Conservation (phyloP, 2,888 invertebrate species). For the Imbricaverruca yamaguchii region DNA sequence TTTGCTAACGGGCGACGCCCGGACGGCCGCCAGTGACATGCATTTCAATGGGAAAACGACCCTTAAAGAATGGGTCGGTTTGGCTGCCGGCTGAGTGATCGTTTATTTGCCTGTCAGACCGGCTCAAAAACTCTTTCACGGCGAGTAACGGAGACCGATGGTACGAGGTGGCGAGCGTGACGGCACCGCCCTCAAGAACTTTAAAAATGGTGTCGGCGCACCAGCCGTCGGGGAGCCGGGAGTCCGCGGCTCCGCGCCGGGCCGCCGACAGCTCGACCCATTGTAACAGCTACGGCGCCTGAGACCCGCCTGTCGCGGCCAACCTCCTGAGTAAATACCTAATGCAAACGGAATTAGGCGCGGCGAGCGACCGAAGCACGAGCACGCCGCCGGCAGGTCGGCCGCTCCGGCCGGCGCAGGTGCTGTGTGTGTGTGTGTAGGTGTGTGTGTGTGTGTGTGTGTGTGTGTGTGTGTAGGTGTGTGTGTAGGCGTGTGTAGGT, state of each 20-base stretch:
- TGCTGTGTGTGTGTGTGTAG: too few species aligned
- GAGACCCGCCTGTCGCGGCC: too few species aligned
- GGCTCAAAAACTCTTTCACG: conserved; percentile 13
- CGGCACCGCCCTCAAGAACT: background rate
- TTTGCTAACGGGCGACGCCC: conserved; percentile 4
- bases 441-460: too few species aligned
- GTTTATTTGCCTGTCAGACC: background rate
- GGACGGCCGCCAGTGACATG: conserved; percentile 13
- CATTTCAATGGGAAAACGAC: conserved; percentile 5
- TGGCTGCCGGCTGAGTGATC: background rate
- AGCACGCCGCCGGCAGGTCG: too few species aligned
- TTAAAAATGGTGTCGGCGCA: background rate
- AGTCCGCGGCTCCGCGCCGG: background rate
- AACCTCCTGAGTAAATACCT: too few species aligned
- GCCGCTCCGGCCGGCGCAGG: too few species aligned
- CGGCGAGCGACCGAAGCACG: too few species aligned
- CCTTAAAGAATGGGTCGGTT: conserved; percentile 1
- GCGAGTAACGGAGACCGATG: background rate
- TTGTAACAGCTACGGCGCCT: too few species aligned
- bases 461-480: too few species aligned
- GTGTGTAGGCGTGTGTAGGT: too few species aligned
- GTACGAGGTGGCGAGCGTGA: background rate
- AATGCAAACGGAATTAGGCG: too few species aligned
- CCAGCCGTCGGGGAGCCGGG: background rate
- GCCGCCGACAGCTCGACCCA: too few species aligned